Base-by-base conservation (phyloP, 2,888 invertebrate species). In the Cosmia pyralina region DNA sequence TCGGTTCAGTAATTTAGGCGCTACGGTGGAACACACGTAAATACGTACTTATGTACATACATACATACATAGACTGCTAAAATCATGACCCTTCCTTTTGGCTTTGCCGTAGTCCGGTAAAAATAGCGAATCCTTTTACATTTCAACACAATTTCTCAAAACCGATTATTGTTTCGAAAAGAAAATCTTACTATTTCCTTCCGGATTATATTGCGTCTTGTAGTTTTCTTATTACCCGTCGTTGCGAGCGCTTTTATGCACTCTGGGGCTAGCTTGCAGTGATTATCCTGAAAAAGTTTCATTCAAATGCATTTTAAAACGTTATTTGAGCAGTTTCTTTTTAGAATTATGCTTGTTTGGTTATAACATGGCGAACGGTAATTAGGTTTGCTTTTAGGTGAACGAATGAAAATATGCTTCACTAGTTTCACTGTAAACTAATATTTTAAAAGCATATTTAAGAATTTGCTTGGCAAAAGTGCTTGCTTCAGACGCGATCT, bases 261-360 rank as follows among this genome's bases (percentile, higher is more conserved):
- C 80, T 52, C 58, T 46, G 38, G 13, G n/a, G 46, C 58, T 72
- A 2, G 34, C 58, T 15, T 11, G 17, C 28, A 10, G 28, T 13
- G 74, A 73, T 66, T 66, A 79, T 77, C 38, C 52, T 11, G 46
- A 48, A 63, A 57, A 57, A 78, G 65, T 79, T 73, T 41, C 57
- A 63, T 79, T 58, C 60, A 73, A 73, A 66, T 77, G 66, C 52
- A 59, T 78, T 76, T 72, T 53, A 48, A 62, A 75, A 52, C n/a
- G 62, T 41, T 71, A 58, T 71, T 63, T 41, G 28, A 71, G 52
- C 19, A 46, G 58, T 57, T 46, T 57, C 15, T 46, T 55, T 53
- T 11, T 11, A 55, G 28, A 57, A n/a, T 52, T 52, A 11, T 22
- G 6, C 13, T 50, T 77, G 34, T 55, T 55, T 8, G 13, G 53